Evolutionary conservation across 1,140 invertebrate species (phyloP), one percentile per base, ranked within the genome.

Genomic region (Drosophila setifemur): DNA sequence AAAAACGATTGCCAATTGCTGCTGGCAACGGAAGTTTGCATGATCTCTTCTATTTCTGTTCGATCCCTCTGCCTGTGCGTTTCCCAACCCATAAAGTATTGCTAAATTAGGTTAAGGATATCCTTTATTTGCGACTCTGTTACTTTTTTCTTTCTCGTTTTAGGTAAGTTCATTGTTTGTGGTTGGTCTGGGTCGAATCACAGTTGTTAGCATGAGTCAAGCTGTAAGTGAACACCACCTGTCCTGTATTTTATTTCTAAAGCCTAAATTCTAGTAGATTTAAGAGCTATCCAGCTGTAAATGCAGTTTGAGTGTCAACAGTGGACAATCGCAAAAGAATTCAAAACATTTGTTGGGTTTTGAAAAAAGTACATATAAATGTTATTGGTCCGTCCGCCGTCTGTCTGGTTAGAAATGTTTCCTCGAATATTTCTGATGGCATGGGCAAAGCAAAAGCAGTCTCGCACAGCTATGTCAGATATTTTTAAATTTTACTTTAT

Each of bases 91-190:
- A 40, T 60, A 52, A 42, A 68, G n/a, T 60, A 68, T 16, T 44
- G 9, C 45, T 26, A 19, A 55, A 67, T 45, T 64, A 74, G 14
- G 12, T 21, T 71, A 55, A 54, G 50, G 39, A 67, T 55, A 55
- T 60, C 45, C 31, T 52, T 52, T 35, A 67, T 23, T 47, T 18
- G 14, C 35, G 9, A 7, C 45, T 29, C 1, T 3, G 16, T 16
- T 16, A 16, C 31, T n/a, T 52, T 58, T 43, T 54, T 58, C 9
- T 37, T 42, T 79, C 42, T 83, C 79, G 35, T 85, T 85, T 79
- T 79, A 85, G 79, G 81, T 79, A 86, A 86, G 74, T 83, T 78
- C 70, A 21, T 82, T 75, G 53, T 73, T 68, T 72, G 55, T 66
- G 69, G 69, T 76, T 76, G 60, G 55, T 50, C 54, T 47, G 37